Percentiles rank a stretch among this genome's conserved stretches.
Evolutionary conservation across 1,140 invertebrate species (phyloP).

Genomic region (Potamilus streckersoni): DNA sequence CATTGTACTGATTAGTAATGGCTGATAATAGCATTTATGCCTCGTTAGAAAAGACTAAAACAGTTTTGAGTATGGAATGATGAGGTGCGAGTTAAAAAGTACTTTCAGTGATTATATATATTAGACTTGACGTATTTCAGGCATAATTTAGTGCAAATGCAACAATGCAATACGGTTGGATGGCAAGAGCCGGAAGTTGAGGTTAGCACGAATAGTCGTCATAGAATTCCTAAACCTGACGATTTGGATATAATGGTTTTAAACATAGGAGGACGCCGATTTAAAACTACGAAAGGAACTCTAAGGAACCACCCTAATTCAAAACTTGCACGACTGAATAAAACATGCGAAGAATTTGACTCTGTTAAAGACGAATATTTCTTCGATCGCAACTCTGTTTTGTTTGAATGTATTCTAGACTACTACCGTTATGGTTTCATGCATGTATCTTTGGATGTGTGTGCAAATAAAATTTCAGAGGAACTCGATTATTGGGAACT

Average conservation of each 20-base stretch:
- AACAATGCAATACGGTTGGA: no score
- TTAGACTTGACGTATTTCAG: no score
- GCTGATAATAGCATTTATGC: no score
- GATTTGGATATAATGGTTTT: background rate
- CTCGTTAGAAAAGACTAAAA: no score
- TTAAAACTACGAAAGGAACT: slow-evolving; percentile 7
- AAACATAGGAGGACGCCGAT: slow-evolving; percentile 15
- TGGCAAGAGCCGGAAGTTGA: no score
- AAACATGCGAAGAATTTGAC: background rate
- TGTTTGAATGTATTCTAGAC: slow-evolving; percentile 94
- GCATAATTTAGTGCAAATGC: no score
- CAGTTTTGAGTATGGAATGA: no score
- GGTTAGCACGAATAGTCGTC: background rate
- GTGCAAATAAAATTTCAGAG: slow-evolving; percentile 8
- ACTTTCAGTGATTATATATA: no score
- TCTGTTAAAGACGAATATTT: slow-evolving; percentile 69
- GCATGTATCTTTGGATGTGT: slow-evolving; percentile 97
- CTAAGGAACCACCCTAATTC: slow-evolving; percentile 15
- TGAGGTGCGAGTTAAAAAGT: no score
- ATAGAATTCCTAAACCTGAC: background rate
- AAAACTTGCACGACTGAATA: slow-evolving; percentile 6
- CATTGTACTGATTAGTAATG: no score
- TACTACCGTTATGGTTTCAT: slow-evolving; percentile 95
- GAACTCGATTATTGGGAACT: slow-evolving; percentile 24
- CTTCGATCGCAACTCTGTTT: slow-evolving; percentile 95